phyloP scores from a whole-genome alignment of 1,140 invertebrate species.

The Berghia stephanieae region DNA sequence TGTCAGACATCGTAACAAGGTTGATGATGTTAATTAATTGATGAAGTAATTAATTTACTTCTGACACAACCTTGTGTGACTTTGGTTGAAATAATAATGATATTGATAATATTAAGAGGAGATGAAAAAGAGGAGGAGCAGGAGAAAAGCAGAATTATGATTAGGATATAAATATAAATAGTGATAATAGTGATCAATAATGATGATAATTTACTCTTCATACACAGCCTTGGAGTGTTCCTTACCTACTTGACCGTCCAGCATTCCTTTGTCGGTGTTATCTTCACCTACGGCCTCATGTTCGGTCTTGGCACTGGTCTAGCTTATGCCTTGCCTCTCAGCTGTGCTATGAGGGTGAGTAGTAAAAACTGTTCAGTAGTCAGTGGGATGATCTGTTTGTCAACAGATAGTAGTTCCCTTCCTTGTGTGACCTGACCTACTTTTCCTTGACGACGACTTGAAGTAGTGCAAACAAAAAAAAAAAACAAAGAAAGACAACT shows the following conservation, averaged over 20 bases:
- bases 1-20: constrained; percentile 1
- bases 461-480: too few species aligned
- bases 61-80: not conserved
- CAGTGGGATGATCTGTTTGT: too few species aligned
- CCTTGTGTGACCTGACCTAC: too few species aligned
- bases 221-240: constrained; percentile 53
- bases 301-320: constrained; percentile 61
- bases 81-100: not conserved
- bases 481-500: too few species aligned
- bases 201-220: constrained; percentile 23
- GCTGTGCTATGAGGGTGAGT: constrained; percentile 61
- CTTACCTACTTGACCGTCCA: constrained; percentile 59
- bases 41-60: not conserved
- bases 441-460: too few species aligned
- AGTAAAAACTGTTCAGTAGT: too few species aligned
- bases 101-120: not conserved
- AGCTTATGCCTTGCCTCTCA: constrained; percentile 60
- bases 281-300: constrained; percentile 63
- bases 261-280: constrained; percentile 39
- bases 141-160: not conserved
- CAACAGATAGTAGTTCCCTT: too few species aligned
- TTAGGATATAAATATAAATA: not conserved
- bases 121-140: not conserved
- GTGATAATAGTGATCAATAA: not conserved
- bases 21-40: not conserved